Evolutionary conservation across 2,888 invertebrate species (phyloP).

Genomic region (Frankliniella fusca): DNA sequence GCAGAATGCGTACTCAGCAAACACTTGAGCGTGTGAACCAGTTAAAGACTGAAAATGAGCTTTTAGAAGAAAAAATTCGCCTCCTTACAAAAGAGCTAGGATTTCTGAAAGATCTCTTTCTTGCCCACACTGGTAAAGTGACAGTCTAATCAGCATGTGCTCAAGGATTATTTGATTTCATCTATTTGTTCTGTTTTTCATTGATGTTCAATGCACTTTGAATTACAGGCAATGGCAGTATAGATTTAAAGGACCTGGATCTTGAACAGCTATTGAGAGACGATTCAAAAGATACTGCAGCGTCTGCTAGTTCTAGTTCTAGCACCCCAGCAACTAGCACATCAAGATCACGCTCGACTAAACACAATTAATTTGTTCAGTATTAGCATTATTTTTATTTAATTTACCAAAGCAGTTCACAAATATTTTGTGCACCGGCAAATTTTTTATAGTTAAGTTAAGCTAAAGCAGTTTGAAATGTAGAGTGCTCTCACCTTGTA

Average conservation of each 20-base stretch:
- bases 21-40: constrained; percentile 70
- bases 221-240: constrained; percentile 36
- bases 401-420: background rate
- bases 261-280: constrained; percentile 42
- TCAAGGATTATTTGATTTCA: background rate
- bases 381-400: background rate
- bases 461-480: background rate
- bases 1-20: constrained; percentile 71
- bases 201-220: constrained; percentile 42
- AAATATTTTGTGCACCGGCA: background rate
- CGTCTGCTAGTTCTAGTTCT: background rate
- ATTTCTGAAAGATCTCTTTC: constrained; percentile 73
- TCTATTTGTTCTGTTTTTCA: background rate
- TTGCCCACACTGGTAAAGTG: constrained; percentile 67
- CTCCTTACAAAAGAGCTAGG: constrained; percentile 74
- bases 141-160: background rate
- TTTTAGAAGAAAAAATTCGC: constrained; percentile 74
- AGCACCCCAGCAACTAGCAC: background rate
- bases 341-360: background rate
- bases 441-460: background rate
- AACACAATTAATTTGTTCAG: background rate
- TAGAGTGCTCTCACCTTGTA: background rate
- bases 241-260: constrained; percentile 44
- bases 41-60: constrained; percentile 72
- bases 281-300: constrained; percentile 30